Base-by-base conservation (phyloP, 1,140 invertebrate species). In the Drosophila arawakana region DNA sequence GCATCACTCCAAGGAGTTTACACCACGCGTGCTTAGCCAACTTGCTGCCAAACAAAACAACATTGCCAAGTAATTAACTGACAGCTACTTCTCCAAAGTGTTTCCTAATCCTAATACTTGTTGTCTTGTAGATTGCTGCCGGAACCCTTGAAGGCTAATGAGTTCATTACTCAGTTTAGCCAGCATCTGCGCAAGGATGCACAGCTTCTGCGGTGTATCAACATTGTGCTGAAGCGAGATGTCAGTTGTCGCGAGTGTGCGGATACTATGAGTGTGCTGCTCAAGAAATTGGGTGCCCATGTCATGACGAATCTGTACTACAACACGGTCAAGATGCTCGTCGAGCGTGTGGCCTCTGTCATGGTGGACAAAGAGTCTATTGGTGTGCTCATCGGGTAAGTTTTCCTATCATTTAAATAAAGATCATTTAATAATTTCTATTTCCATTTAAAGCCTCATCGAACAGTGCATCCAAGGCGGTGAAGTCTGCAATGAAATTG, bases 291-390 rank as follows among this genome's bases (percentile, higher is more conserved):
- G 0, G 98, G 98, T 3, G 95, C 97, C 81, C 97, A 98, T 1
- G 96, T 98, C 0, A 98, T 98, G 95, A 98, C 97, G 1, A 98
- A 99, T 93, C 92, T 98, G 34, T 98, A 98, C 91, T 99, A 99
- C 92, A 98, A 98, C 86, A 98, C 97, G 1, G 96, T 99, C 15
- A 98, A 99, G 93, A 97, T 98, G 95, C 92, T 99, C 10, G 93
- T 99, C 34, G 98, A 99, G 93, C 93, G 98, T 76, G 96, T 98
- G 10, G 98, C 97, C 43, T 98, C 97, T 0, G 97, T 99, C 2
- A 97, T 99, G 96, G 96, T 99, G 13, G 98, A 99, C 91, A 95
- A 96, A 77, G 95, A 96, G 70, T 97, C 97, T 0, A 94, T 98
- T 63, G 94, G 95, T 59, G 93, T 95, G 63, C 93, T 96, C n/a